phyloP scores from a whole-genome alignment of 2,113 vertebrate genomes.

The Gorsachius goisagi region DNA sequence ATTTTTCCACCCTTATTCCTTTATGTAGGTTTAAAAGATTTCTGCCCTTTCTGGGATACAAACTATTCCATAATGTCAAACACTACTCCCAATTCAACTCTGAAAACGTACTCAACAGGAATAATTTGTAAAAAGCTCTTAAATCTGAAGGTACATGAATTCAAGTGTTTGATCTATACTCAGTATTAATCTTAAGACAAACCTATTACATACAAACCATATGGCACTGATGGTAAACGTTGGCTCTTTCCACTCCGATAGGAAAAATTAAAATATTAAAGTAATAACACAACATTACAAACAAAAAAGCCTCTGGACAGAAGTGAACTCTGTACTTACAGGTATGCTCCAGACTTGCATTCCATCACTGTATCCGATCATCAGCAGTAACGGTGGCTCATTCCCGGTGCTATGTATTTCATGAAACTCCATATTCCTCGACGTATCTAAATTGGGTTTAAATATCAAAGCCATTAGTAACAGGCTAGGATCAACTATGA shows the following conservation, averaged over 20 bases:
- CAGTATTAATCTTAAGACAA: neutral
- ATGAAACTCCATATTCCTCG: constrained; percentile 90
- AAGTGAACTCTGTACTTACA: constrained; percentile 78
- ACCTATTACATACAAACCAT: neutral
- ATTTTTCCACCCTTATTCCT: neutral
- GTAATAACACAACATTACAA: fast-evolving
- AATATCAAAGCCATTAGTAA: neutral
- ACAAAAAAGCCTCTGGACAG: too few relatives aligned
- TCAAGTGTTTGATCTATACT: neutral
- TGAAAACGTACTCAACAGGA: neutral
- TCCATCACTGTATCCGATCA: constrained; percentile 94
- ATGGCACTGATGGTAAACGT: fast-evolving
- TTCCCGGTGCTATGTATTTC: constrained; percentile 89
- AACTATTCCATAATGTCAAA: neutral
- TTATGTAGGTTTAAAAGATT: neutral
- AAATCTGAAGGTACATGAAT: neutral
- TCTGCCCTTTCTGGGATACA: neutral
- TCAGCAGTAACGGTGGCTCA: constrained; percentile 89
- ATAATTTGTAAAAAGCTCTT: neutral
- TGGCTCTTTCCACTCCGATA: fast-evolving
- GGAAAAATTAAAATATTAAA: neutral
- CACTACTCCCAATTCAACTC: neutral
- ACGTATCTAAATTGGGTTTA: constrained; percentile 76
- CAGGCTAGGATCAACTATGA: neutral
- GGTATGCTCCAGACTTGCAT: constrained; percentile 98